Conservation (phyloP, 1,140 invertebrate genomes). For the Coelopa frigida region DNA sequence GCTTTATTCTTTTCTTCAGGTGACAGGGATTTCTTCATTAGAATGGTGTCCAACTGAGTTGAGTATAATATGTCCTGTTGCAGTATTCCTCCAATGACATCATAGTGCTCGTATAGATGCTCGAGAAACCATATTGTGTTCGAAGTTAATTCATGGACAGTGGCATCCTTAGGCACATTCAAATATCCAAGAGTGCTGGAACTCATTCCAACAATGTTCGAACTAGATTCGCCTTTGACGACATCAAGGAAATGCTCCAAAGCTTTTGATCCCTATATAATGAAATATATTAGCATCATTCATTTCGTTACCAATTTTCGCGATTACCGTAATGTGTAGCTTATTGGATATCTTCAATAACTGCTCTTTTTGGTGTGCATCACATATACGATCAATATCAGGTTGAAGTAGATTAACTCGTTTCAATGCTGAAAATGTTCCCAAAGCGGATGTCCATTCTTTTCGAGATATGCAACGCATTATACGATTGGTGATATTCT, state of each 20-base stretch:
- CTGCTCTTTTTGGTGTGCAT: conserved; percentile 61
- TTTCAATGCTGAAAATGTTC: conserved; percentile 80
- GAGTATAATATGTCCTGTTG: conserved; percentile 55
- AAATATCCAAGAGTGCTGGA: conserved; percentile 21
- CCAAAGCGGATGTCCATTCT: conserved; percentile 75
- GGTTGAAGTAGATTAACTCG: conserved; percentile 73
- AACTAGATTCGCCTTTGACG: conserved; percentile 74
- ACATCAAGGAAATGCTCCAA: conserved; percentile 91
- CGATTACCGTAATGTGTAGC: conserved; percentile 63
- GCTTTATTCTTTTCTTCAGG: conserved; percentile 52
- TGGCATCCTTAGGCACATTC: conserved; percentile 79
- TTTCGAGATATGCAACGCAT: conserved; percentile 71
- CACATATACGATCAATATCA: conserved; percentile 74
- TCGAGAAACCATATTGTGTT: conserved; percentile 86
- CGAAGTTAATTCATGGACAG: conserved; percentile 90
- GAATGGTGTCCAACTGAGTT: conserved; percentile 43
- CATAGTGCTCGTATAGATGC: conserved; percentile 70
- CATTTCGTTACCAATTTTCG: not conserved
- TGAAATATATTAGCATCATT: conserved; percentile 8
- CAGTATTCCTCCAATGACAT: conserved; percentile 62
- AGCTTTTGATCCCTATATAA: conserved; percentile 68
- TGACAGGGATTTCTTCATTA: conserved; percentile 47
- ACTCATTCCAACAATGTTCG: conserved; percentile 54
- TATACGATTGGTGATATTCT: conserved; percentile 63
- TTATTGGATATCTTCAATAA: conserved; percentile 67